Evolutionary conservation across 1,140 invertebrate species (phyloP), one percentile per base, ranked within the genome.

Genomic region (Pogonomyrmex californicus): DNA sequence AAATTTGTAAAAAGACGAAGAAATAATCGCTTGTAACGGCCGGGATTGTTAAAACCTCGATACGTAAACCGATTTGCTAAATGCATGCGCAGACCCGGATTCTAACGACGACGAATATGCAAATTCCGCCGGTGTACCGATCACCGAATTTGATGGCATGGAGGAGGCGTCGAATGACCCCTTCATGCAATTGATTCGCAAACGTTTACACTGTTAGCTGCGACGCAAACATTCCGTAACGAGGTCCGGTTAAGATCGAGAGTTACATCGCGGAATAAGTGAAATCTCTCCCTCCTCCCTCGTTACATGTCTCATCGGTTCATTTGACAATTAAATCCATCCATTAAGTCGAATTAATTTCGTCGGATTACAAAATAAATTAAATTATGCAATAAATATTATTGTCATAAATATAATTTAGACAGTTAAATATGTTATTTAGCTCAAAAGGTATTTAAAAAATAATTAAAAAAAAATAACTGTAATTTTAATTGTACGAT

Each of bases 191-290:
- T 70, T 79, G 63, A 73, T 85, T 65, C 58, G 78, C 86, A 77
- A 88, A 87, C 47, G 62, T 87, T 88, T 87, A 70, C 87, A 63
- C 47, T 79, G 14, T n/a, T 38, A 73, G 36, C 56, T 81, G 36
- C 71, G 65, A 44, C 33, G 87, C 54, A 87, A 88, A 87, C 76
- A 71, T 82, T 51, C 36, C 68, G 23, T 62, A 87, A 88, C 77
- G 30, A 82, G 44, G 44, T 83, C 47, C 38, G 0, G 3, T 86
- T 66, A 73, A 81, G 77, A 81, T 36, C 63, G 17, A 63, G 36
- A 68, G 36, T 1, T 38, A 56, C 36, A 81, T 54, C 38, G 30
- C n/a, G 9, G 17, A 0, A 0, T 36, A 58, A n/a, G 54, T 60
- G 54, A 75, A 75, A 30, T 3, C 9, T 73, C n/a, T 56, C 4